phyloP scores from a whole-genome alignment of 2,797 vertebrate species.

The Gymnoscopelus microlampas region DNA sequence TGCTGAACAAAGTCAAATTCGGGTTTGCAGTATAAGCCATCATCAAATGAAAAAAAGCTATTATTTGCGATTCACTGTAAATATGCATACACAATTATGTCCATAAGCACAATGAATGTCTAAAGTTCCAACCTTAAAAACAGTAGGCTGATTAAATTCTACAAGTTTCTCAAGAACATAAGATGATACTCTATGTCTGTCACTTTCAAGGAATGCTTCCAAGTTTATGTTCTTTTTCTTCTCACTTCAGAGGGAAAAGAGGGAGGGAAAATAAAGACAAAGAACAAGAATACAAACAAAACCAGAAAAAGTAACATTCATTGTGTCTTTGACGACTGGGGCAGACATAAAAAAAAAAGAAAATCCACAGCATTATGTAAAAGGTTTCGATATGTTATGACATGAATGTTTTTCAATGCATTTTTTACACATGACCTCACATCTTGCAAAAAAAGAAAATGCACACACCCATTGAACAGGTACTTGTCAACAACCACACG shows the following conservation, averaged over 20 bases:
- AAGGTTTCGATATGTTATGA: conserved; percentile 92
- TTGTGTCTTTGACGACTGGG: conserved; percentile 61
- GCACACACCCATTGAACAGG: conserved; percentile 91
- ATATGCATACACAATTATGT: too few relatives aligned
- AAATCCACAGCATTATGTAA: conserved; percentile 86
- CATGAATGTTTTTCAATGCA: conserved; percentile 96
- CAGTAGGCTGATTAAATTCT: too few relatives aligned
- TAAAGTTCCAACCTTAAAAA: too few relatives aligned
- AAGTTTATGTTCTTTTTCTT: conserved; percentile 66
- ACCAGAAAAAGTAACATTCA: conserved; percentile 58
- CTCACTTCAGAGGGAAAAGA: conserved; percentile 49
- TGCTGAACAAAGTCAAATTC: too few relatives aligned
- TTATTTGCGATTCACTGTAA: too few relatives aligned
- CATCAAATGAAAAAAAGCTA: too few relatives aligned
- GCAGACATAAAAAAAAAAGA: conserved; percentile 73
- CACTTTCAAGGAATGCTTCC: conserved; percentile 69
- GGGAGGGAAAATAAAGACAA: conserved; percentile 41
- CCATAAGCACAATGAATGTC: too few relatives aligned
- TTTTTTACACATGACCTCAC: conserved; percentile 96
- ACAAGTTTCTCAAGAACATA: conserved; percentile 51
- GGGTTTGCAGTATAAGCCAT: too few relatives aligned
- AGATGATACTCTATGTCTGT: conserved; percentile 57
- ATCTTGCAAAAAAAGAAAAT: conserved; percentile 71
- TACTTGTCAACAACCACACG: conserved; percentile 71
- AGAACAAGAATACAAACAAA: conserved; percentile 49